phyloP scores from a whole-genome alignment of 1,140 invertebrate species.

The Bombus terrestris region DNA sequence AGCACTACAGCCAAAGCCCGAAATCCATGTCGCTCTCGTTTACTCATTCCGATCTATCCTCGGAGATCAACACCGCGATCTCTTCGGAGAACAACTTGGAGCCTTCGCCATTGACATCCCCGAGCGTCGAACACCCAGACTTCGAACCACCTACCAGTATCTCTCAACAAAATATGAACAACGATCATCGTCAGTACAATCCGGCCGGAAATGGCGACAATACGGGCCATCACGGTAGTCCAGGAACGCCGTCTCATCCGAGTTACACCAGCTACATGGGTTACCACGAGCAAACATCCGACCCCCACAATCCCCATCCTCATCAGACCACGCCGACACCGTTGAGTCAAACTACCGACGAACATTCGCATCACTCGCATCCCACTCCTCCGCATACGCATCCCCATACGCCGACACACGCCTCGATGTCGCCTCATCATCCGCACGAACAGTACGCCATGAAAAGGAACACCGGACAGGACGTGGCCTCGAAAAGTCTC shows the following conservation, averaged over 20 bases:
- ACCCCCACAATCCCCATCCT: slow-evolving; percentile 73
- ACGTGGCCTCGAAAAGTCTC: slow-evolving; percentile 93
- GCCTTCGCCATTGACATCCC: slow-evolving; percentile 85
- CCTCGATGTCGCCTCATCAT: slow-evolving; percentile 79
- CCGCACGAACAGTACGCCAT: slow-evolving; percentile 79
- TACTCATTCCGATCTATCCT: slow-evolving; percentile 89
- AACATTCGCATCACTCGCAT: slow-evolving; percentile 79
- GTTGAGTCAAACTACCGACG: slow-evolving; percentile 76
- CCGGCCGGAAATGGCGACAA: slow-evolving; percentile 76
- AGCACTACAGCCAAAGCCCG: slow-evolving; percentile 84
- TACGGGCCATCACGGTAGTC: slow-evolving; percentile 74
- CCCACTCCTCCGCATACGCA: slow-evolving; percentile 79
- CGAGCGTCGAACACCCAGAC: slow-evolving; percentile 88
- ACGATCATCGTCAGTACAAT: slow-evolving; percentile 84
- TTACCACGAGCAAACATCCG: slow-evolving; percentile 78
- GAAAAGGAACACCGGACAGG: slow-evolving; percentile 83
- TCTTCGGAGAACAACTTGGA: slow-evolving; percentile 87
- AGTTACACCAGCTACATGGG: slow-evolving; percentile 79
- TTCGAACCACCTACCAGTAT: slow-evolving; percentile 89
- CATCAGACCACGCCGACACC: slow-evolving; percentile 78
- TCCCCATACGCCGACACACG: slow-evolving; percentile 78
- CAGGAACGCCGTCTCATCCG: slow-evolving; percentile 76
- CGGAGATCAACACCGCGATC: slow-evolving; percentile 90
- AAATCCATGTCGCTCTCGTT: slow-evolving; percentile 86
- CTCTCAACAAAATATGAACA: slow-evolving; percentile 81